Conservation (phyloP, 2,888 invertebrate genomes). For the Cheilosia pagana region DNA sequence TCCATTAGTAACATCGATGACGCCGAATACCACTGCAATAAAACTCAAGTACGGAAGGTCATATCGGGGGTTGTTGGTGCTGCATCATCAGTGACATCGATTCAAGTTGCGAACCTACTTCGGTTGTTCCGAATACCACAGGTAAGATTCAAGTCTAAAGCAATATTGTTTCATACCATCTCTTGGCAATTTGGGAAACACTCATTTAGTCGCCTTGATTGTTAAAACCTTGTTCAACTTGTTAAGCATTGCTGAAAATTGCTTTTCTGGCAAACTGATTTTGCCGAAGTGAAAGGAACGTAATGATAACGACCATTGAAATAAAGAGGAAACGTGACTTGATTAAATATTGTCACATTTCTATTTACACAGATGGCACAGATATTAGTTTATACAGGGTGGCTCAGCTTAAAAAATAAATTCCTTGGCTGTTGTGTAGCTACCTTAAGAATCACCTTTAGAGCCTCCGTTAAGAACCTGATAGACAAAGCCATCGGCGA, state of each 20-base stretch:
- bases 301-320: constrained; percentile 31
- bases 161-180: constrained; percentile 7
- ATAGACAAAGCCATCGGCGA: too few species aligned
- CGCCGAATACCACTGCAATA: constrained; percentile 93
- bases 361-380: background rate
- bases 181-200: background rate
- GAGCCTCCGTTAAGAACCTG: too few species aligned
- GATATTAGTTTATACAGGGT: constrained; percentile 4
- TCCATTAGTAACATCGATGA: constrained; percentile 97
- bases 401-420: too few species aligned
- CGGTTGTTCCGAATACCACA: constrained; percentile 96
- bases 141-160: constrained; percentile 77
- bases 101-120: constrained; percentile 96
- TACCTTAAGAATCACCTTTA: too few species aligned
- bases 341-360: constrained; percentile 32
- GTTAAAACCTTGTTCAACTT: background rate
- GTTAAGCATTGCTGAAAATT: constrained; percentile 28
- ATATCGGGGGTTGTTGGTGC: constrained; percentile 95
- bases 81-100: constrained; percentile 96
- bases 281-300: background rate
- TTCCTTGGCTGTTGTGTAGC: too few species aligned
- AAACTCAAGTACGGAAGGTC: constrained; percentile 92
- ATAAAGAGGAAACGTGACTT: constrained; percentile 54
- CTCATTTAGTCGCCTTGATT: background rate
- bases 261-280: constrained; percentile 12